These are phyloP conservation scores for Hylaeus volcanicus DNA, from an alignment of 1,140 invertebrate species.

Conservation along the genomic window DNA sequence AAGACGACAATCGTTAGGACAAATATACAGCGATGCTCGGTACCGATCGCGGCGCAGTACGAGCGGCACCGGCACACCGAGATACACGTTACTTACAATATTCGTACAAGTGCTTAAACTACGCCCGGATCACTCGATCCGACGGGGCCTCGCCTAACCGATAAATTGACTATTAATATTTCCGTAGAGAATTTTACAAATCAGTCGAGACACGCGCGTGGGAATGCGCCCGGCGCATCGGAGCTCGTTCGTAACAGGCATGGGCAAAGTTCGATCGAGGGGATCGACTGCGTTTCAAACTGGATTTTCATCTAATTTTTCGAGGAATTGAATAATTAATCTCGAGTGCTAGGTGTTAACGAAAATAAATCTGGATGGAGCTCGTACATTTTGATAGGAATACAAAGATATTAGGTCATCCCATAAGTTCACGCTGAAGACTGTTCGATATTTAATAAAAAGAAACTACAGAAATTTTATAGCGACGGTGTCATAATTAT, in stretches of 20 bases:
- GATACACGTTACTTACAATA: slow-evolving; percentile 65
- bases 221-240: slow-evolving; percentile 11
- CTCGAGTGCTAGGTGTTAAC: too few relatives aligned
- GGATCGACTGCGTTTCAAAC: neutral
- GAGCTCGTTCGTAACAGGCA: too few relatives aligned
- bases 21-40: slow-evolving; percentile 72
- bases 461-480: too few relatives aligned
- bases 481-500: too few relatives aligned
- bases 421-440: too few relatives aligned
- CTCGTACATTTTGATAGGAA: too few relatives aligned
- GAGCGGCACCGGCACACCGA: slow-evolving; percentile 53
- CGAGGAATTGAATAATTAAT: too few relatives aligned
- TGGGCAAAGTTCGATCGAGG: too few relatives aligned
- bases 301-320: too few relatives aligned
- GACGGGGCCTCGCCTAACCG: slow-evolving; percentile 68
- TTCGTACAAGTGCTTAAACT: slow-evolving; percentile 68
- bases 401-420: too few relatives aligned
- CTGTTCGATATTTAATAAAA: too few relatives aligned
- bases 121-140: slow-evolving; percentile 28
- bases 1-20: slow-evolving; percentile 72
- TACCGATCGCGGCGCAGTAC: slow-evolving; percentile 34
- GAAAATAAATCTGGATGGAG: too few relatives aligned
- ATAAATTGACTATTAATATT: slow-evolving; percentile 80
- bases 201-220: slow-evolving; percentile 71
- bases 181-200: slow-evolving; percentile 78